A percentile compares a stretch with the other conserved stretches of the same genome.
phyloP scores from a whole-genome alignment of 92 coral and sea anemone genomes.

The Zoanthus solanderi region DNA sequence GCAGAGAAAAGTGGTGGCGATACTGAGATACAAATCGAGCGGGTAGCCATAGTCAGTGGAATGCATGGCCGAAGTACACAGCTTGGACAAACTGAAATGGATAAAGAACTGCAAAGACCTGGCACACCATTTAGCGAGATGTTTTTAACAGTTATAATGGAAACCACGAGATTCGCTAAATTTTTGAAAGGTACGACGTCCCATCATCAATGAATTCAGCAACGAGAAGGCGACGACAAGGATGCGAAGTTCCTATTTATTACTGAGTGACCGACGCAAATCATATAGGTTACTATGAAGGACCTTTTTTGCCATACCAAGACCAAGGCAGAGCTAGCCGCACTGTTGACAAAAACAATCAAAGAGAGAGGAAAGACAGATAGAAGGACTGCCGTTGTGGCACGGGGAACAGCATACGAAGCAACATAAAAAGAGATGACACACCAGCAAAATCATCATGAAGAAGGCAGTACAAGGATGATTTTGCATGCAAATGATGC shows the following conservation, averaged over 20 bases:
- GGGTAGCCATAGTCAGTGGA: slow-evolving; percentile 31
- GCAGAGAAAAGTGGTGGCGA: not conserved
- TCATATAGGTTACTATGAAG: slow-evolving; percentile 43
- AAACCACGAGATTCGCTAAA: slow-evolving; percentile 16
- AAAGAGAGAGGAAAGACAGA: slow-evolving; percentile 7
- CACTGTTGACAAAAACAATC: slow-evolving; percentile 29
- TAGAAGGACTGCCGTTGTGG: slow-evolving; percentile 23
- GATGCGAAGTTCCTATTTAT: slow-evolving; percentile 41
- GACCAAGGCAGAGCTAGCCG: slow-evolving; percentile 55
- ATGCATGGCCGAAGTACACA: slow-evolving; percentile 37
- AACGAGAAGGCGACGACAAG: slow-evolving; percentile 37
- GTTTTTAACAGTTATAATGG: slow-evolving; percentile 27
- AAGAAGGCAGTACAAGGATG: slow-evolving; percentile 26
- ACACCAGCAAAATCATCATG: slow-evolving; percentile 23
- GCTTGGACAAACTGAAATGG: slow-evolving; percentile 36
- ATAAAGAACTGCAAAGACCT: slow-evolving; percentile 50
- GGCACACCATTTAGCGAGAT: slow-evolving; percentile 45
- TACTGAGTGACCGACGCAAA: slow-evolving; percentile 47
- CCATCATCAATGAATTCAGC: slow-evolving; percentile 51
- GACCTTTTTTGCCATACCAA: slow-evolving; percentile 36
- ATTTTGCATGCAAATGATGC: slow-evolving; percentile 17
- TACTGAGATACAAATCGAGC: not conserved
- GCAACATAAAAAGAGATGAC: slow-evolving; percentile 31
- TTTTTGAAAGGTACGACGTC: slow-evolving; percentile 51
- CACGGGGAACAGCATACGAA: slow-evolving; percentile 29